phyloP scores from a whole-genome alignment of 2,113 vertebrate species.

The Campylomormyrus numenius region DNA sequence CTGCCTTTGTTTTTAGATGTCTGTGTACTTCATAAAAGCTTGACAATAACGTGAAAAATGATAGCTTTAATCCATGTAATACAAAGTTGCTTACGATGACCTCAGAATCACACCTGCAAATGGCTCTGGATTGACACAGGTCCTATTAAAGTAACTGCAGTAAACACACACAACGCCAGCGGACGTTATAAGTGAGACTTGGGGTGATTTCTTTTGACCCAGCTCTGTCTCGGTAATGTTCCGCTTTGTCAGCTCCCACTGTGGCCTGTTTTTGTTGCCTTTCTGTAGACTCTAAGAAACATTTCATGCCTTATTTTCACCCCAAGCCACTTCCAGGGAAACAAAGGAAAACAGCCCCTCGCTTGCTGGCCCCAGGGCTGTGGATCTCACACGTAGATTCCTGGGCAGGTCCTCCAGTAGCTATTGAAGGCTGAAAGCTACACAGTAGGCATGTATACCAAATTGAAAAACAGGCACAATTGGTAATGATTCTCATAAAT shows the following conservation, averaged over 20 bases:
- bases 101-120: neutral
- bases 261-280: neutral
- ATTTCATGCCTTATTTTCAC: slow-evolving; percentile 13
- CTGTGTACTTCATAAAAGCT: slow-evolving; percentile 36
- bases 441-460: neutral
- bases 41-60: slow-evolving; percentile 43
- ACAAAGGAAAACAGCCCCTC: neutral
- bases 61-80: slow-evolving; percentile 39
- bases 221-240: slow-evolving; percentile 10
- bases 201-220: neutral
- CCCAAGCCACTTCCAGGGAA: neutral
- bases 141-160: slow-evolving; percentile 14
- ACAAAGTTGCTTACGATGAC: slow-evolving; percentile 30
- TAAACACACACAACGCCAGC: neutral
- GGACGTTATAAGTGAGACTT: neutral
- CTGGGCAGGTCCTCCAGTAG: neutral
- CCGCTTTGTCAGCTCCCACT: slow-evolving; percentile 7
- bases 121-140: neutral
- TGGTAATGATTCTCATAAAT: neutral
- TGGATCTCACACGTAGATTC: neutral
- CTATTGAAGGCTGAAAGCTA: neutral
- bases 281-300: slow-evolving; percentile 15
- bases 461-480: neutral
- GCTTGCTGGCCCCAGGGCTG: neutral
- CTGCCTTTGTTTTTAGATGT: slow-evolving; percentile 18